Evolutionary conservation across 2,888 invertebrate species (phyloP), one percentile per base, ranked within the genome.

Genomic region (Amiota mariae): DNA sequence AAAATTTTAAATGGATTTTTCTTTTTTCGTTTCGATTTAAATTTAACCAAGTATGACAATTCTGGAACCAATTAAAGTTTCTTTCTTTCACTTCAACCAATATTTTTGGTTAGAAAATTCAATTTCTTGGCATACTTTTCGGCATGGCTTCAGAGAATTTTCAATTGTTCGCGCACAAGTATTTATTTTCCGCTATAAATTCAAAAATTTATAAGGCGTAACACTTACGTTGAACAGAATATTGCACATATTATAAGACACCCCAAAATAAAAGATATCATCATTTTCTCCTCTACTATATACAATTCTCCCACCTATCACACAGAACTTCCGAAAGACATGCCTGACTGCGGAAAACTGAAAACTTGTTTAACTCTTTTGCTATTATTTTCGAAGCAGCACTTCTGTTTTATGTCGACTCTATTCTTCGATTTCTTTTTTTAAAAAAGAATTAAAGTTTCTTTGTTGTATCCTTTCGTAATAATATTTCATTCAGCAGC

Each of bases 181-280:
- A 82, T 84, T 82, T 85, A 81, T 82, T 84, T 82, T 82, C 85
- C 85, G 85, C 82, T 74, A 82, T 82, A 82, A 82, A 82, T 82
- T 85, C 72, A 46, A 72, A 78, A 82, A 80, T 85, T 82, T 85
- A 82, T 82, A 85, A 84, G 82, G 82, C 82, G 82, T 82, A 82
- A 84, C 82, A 85, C 85, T 85, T 76, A 68, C 54, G 36, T 24
- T n/a, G 24, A n/a, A 24, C 47, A 68, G 12, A 36, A 18, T 46
- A 12, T 68, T 51, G 67, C 67, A 68, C 67, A 68, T 68, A 20
- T 68, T 24, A 51, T 20, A 9, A 18, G 24, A 12, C 48, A 48
- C 6, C 63, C 46, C 63, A 12, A 36, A 12, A 20, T 10, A 4
- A 8, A 12, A 61, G 9, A 12, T 12, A n/a, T n/a, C 54, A 12